Evolutionary conservation across 2,113 vertebrate species (phyloP).

Genomic region (Morone saxatilis): DNA sequence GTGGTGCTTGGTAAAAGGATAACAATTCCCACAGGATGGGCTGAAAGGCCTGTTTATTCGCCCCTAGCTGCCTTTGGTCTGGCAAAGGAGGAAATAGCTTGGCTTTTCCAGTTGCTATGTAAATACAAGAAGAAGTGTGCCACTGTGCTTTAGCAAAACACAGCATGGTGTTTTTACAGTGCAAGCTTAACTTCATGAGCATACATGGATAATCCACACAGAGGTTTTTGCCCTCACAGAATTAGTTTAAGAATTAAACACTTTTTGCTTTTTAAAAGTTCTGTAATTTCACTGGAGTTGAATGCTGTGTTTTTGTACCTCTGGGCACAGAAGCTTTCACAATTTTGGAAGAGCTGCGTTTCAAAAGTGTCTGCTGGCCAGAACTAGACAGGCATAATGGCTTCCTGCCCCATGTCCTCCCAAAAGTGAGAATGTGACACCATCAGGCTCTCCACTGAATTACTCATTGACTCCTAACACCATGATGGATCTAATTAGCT

Average conservation of each 20-base stretch:
- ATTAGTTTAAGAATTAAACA: slow-evolving; percentile 18
- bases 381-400: slow-evolving; percentile 45
- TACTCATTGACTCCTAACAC: slow-evolving; percentile 17
- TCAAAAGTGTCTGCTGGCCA: slow-evolving; percentile 35
- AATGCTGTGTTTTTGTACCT: slow-evolving; percentile 33
- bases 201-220: slow-evolving; percentile 45
- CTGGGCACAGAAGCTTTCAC: slow-evolving; percentile 41
- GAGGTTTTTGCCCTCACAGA: slow-evolving; percentile 7
- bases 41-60: slow-evolving; percentile 73
- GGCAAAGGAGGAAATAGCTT: slow-evolving; percentile 70
- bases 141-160: slow-evolving; percentile 67
- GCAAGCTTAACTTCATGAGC: slow-evolving; percentile 49
- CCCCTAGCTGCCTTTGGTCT: slow-evolving; percentile 67
- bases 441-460: slow-evolving; percentile 31
- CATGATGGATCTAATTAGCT: slow-evolving; percentile 46
- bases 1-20: slow-evolving; percentile 59
- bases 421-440: slow-evolving; percentile 63
- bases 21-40: slow-evolving; percentile 64
- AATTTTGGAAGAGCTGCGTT: slow-evolving; percentile 35
- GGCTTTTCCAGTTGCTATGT: slow-evolving; percentile 68
- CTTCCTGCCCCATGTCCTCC: slow-evolving; percentile 43
- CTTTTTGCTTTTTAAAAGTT: slow-evolving; percentile 32
- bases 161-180: slow-evolving; percentile 58
- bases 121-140: slow-evolving; percentile 76
- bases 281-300: not conserved